Base-by-base conservation (phyloP, 2,888 invertebrate genomes). In the Escarpia spicata region DNA sequence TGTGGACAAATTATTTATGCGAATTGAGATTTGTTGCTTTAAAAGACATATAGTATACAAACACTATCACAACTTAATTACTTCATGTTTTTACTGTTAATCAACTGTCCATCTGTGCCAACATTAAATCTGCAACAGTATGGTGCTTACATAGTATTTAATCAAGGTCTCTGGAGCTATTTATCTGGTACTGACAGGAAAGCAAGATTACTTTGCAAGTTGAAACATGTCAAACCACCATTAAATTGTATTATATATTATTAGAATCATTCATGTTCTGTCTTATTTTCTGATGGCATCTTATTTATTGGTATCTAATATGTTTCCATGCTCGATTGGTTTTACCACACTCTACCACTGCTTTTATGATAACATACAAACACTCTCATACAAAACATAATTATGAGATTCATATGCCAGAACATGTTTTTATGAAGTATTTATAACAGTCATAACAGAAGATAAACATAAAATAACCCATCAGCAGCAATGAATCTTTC, bases 81-180 rank as follows among this genome's bases (percentile, higher is more conserved):
- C 75, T 75, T 75, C 52, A 52, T 52, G 9, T 15, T 52, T 37
- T 52, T 52, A 52, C 52, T 52, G 12, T 52, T 52, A 9, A 9
- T 52, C 52, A 52, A 52, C 52, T 52, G 52, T 52, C 4, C 52
- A 52, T 52, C 52, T 52, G 15, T 75, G 26, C 75, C 75, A 75
- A 75, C 6, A 26, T 75, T 26, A 26, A 19, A 75, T 75, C 75
- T 26, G 19, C n/a, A 75, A 26, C 19, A 6, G 19, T 75, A n/a
- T 6, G 19, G 3, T 26, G 19, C 19, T 75, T 26, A 75, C 75
- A 75, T 26, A 6, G 75, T 75, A 75, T 52, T 52, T 19, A 44
- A 91, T 26, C 19, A 45, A 37, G 9, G 43, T 91, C 52, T 91
- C 91, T 91, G 19, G 44, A 2, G 91, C 43, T 91, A 37, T 91